phyloP scores from a whole-genome alignment of 1,140 invertebrate genomes.

The Zaprionus lachaisei region DNA sequence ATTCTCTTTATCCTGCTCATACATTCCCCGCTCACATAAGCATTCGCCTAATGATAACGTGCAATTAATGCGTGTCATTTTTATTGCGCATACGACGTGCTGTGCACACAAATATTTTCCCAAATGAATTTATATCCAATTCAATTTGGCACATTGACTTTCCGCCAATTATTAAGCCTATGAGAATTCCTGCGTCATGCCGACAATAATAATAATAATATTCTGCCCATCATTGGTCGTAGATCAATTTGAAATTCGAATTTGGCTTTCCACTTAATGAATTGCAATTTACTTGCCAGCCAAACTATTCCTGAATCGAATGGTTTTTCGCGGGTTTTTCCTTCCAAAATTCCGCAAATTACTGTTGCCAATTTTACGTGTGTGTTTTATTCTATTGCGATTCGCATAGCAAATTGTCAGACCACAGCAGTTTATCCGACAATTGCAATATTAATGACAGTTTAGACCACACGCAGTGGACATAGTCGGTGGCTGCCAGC shows the following conservation, averaged over 20 bases:
- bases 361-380: conserved; percentile 12
- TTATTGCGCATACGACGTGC: conserved; percentile 72
- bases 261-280: conserved; percentile 45
- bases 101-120: conserved; percentile 66
- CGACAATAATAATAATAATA: conserved; percentile 24
- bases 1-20: neutral
- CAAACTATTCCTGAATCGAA: conserved; percentile 7
- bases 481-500: too few relatives aligned
- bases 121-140: conserved; percentile 55
- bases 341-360: conserved; percentile 13
- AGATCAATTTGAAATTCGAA: conserved; percentile 48
- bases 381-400: conserved; percentile 52
- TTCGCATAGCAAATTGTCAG: conserved; percentile 69
- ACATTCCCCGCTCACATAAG: neutral
- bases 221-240: conserved; percentile 26
- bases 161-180: conserved; percentile 54
- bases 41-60: conserved; percentile 29
- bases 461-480: conserved; percentile 63
- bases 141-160: conserved; percentile 66
- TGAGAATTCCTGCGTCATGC: conserved; percentile 8
- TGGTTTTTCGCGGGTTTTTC: neutral
- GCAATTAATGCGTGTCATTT: conserved; percentile 65
- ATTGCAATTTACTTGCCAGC: conserved; percentile 14
- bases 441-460: conserved; percentile 79
- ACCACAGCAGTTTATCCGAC: conserved; percentile 72